These are phyloP conservation scores for Drosophila pseudotalamancana DNA, from an alignment of 2,888 invertebrate species.

Conservation along the genomic window DNA sequence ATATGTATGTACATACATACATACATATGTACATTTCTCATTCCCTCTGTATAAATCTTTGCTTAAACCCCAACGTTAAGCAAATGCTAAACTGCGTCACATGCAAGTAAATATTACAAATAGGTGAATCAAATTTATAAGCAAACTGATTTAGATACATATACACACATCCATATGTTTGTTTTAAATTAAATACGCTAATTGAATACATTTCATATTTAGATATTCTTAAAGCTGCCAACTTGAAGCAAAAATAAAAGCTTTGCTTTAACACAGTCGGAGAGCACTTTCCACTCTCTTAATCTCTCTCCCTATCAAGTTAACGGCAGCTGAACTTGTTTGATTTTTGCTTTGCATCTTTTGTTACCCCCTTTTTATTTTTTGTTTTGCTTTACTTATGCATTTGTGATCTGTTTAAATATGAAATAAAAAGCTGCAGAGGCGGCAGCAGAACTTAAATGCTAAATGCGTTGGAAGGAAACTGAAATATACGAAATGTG, in stretches of 20 bases:
- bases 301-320: conserved; percentile 26
- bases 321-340: conserved; percentile 72
- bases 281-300: neutral
- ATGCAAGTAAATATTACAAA: conserved; percentile 2
- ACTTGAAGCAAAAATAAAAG: conserved; percentile 16
- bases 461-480: conserved; percentile 43
- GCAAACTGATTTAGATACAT: conserved; percentile 11
- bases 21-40: too few relatives aligned
- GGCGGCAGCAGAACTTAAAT: conserved; percentile 5
- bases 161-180: neutral
- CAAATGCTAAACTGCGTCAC: conserved; percentile 13
- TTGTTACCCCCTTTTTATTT: neutral
- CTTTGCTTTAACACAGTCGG: neutral
- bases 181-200: neutral
- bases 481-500: conserved; percentile 68
- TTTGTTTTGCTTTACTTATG: conserved; percentile 28
- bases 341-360: conserved; percentile 22
- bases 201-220: conserved; percentile 9
- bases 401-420: conserved; percentile 69
- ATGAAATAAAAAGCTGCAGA: conserved; percentile 44
- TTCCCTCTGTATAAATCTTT: neutral
- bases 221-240: conserved; percentile 11
- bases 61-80: neutral
- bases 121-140: conserved; percentile 13
- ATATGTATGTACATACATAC: too few relatives aligned